Conservation (phyloP, 2,113 vertebrate genomes). For the Gobiocypris rarus region DNA sequence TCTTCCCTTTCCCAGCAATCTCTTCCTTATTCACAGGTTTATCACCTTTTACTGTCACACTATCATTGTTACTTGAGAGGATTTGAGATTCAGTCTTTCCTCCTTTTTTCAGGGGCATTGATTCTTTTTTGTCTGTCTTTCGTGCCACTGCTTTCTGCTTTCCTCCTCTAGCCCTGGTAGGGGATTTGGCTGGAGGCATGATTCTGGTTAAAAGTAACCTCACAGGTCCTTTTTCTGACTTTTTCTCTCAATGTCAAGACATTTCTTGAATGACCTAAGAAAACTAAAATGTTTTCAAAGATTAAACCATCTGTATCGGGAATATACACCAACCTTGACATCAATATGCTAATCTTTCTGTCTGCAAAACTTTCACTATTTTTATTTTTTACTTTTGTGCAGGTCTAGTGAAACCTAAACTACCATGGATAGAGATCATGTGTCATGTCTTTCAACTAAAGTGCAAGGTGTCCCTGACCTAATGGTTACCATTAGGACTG, state of each 20-base stretch:
- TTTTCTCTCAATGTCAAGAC: slow-evolving; percentile 36
- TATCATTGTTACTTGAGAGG: slow-evolving; percentile 38
- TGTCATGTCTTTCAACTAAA: slow-evolving; percentile 56
- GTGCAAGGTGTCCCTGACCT: slow-evolving; percentile 53
- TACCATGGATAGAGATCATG: slow-evolving; percentile 40
- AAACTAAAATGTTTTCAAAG: neutral
- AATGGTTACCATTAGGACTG: slow-evolving; percentile 56
- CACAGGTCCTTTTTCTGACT: slow-evolving; percentile 3
- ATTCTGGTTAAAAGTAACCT: slow-evolving; percentile 18
- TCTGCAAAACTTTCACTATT: slow-evolving; percentile 3
- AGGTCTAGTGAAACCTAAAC: slow-evolving; percentile 33
- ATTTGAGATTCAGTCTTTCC: slow-evolving; percentile 42
- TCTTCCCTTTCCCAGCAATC: slow-evolving; percentile 20
- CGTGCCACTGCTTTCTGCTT: slow-evolving; percentile 56
- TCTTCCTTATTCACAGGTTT: slow-evolving; percentile 14
- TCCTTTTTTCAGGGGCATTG: slow-evolving; percentile 45
- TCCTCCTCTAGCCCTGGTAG: slow-evolving; percentile 42
- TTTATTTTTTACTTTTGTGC: neutral
- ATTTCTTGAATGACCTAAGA: slow-evolving; percentile 41
- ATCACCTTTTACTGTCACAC: slow-evolving; percentile 40
- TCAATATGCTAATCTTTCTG: neutral
- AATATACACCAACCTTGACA: neutral
- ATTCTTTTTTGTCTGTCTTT: slow-evolving; percentile 54
- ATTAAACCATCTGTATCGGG: slow-evolving; percentile 13
- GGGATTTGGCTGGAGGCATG: slow-evolving; percentile 68